Evolutionary conservation across 2,888 invertebrate species (phyloP), one percentile per base, ranked within the genome.

Genomic region (Heteromyza rotundicornis): DNA sequence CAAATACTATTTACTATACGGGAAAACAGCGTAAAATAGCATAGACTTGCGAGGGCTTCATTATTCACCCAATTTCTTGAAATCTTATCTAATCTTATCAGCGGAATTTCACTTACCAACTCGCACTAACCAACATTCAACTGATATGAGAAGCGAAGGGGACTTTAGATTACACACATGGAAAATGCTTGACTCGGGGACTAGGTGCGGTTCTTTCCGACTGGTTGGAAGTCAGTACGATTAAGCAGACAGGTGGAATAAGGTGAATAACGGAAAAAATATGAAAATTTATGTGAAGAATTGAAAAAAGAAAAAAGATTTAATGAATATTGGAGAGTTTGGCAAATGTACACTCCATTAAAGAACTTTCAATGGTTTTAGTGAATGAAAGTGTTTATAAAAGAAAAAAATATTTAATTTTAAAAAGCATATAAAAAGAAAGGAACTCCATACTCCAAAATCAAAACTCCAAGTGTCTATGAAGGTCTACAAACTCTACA

Each of bases 171-270:
- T 52, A 47, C 32, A 68, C n/a, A 62, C 47, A 63, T 65, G n/a
- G n/a, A 40, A 14, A 8, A n/a, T n/a, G 40, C n/a, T 40, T n/a
- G 8, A 47, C 17, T 50, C 56, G 62, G 52, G 44, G 51, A 40
- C 23, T 64, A 67, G 73, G 73, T 59, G 70, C 68, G 70, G 71
- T 69, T 70, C 66, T 59, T 70, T 54, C 24, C 44, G 50, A 44
- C 62, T 58, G 59, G 50, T 23, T 36, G 57, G 24, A 44, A 60
- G 20, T 71, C 68, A 79, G 77, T 77, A 70, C 74, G 72, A 76
- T 68, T 70, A 71, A 64, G 64, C 56, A 61, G 70, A 67, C 76
- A 74, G 75, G 75, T 76, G 74, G 66, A 75, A 72, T 61, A 76
- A 79, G 79, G 78, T 78, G 72, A 60, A 65, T 49, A 50, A 50